Conservation (phyloP, 2,888 invertebrate species). For the Corbicula japonica region DNA sequence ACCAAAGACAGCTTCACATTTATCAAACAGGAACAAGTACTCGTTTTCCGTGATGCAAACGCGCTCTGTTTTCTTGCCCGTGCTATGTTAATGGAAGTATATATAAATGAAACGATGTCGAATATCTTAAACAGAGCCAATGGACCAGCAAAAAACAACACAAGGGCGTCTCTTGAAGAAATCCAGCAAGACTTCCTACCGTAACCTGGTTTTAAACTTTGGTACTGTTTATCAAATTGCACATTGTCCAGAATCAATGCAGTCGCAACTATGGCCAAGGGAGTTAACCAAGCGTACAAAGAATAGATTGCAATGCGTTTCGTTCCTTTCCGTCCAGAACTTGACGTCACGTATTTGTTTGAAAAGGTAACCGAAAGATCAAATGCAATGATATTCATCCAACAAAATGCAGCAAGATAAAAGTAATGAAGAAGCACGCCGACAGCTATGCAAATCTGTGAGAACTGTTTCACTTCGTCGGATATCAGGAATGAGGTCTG, state of each 20-base stretch:
- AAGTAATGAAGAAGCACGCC: slow-evolving; percentile 88
- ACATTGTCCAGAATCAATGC: no score
- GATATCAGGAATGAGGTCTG: no score
- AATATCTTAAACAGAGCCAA: slow-evolving; percentile 87
- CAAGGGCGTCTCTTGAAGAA: slow-evolving; percentile 88
- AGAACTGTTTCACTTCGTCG: no score
- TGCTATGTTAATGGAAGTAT: slow-evolving; percentile 88
- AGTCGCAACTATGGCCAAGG: no score
- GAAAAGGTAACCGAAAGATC: slow-evolving; percentile 89
- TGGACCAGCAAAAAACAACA: slow-evolving; percentile 89
- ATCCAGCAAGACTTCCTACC: slow-evolving; percentile 88
- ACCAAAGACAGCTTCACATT: slow-evolving; percentile 84
- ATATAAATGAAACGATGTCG: slow-evolving; percentile 87
- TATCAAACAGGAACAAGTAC: slow-evolving; percentile 62
- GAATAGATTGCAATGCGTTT: no score
- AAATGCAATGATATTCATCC: slow-evolving; percentile 88
- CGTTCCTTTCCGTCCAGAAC: slow-evolving; percentile 56
- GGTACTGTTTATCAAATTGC: no score
- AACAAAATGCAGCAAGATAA: slow-evolving; percentile 88
- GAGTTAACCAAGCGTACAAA: no score
- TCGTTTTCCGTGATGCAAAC: slow-evolving; percentile 35
- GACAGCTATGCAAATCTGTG: no score
- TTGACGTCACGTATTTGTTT: slow-evolving; percentile 62
- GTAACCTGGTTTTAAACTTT: slow-evolving; percentile 85
- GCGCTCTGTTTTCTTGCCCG: slow-evolving; percentile 49